Base-by-base conservation (phyloP, 2,113 vertebrate genomes). In the Phylloscopus trochiloides region DNA sequence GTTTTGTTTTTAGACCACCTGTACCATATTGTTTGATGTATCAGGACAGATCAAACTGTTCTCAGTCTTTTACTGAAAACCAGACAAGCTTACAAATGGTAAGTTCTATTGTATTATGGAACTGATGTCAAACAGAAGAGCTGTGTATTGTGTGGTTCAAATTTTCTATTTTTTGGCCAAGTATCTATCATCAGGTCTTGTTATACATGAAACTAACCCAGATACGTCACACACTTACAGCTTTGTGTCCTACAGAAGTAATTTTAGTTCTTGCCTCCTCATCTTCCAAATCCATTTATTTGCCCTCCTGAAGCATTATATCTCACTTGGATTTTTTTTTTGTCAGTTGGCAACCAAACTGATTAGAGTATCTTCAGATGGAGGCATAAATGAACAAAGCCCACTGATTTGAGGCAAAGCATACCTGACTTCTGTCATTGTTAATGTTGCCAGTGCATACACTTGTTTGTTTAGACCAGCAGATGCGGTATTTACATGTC, bases 1-100 rank as follows among this genome's bases (percentile, higher is more conserved):
- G 96, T 96, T 98, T 98, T 98, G 97, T 96, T 97, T 98, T 97
- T 92, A 97, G 98, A 86, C 94, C 96, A 98, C 92, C 95, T 97
- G 96, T 93, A 97, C 70, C 0, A 0, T 94, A 96, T 80, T 96
- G 97, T 96, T 95, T 97, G 95, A 93, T 94, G 73, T 95, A 97
- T 91, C 94, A 95, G 91, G 86, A 97, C 86, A 94, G 95, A 98
- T 95, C 92, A 94, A 97, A 98, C 94, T 97, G 97, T 97, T 97
- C 96, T 93, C 51, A 36, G 83, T 54, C 74, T 92, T 96, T 95
- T 85, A 45, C 25, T 83, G 92, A 91, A 97, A 95, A 91, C 62
- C 65, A 97, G 95, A 96, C 90, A 84, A 96, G 95, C 92, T 96
- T 96, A 97, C 86, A 96, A 97, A 98, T 96, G 28, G 19, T 88